Conservation (phyloP, 2,888 invertebrate genomes). For the Leucophora obtusa region DNA sequence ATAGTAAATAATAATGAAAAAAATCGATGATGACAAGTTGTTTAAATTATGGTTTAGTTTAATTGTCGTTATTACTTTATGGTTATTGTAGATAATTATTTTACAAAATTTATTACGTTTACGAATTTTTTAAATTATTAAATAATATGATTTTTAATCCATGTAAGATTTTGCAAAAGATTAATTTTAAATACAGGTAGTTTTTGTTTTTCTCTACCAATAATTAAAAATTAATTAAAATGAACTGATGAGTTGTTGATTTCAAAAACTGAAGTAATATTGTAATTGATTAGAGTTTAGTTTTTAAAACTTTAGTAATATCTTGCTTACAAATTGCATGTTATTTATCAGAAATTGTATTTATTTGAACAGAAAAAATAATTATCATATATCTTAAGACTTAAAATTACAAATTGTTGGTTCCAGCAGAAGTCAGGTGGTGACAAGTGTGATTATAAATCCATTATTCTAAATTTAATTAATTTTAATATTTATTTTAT, state of each 20-base stretch:
- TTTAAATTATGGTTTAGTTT: conserved; percentile 36
- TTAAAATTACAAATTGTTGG: not conserved
- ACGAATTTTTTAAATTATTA: not conserved
- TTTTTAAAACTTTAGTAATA: conserved; percentile 12
- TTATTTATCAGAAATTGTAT: not conserved
- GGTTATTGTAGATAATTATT: conserved; percentile 30
- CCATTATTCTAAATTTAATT: conserved; percentile 25
- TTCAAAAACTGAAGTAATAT: not conserved
- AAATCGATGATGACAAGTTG: conserved; percentile 44
- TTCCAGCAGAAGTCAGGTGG: not conserved
- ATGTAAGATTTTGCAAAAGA: not conserved
- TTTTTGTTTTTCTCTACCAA: not conserved
- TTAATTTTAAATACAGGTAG: not conserved
- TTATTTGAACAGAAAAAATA: not conserved
- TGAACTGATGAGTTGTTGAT: conserved; percentile 11
- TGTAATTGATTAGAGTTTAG: not conserved
- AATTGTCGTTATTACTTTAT: conserved; percentile 25
- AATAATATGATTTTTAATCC: not conserved
- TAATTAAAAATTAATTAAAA: conserved; percentile 42
- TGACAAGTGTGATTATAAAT: conserved; percentile 17
- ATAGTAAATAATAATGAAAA: conserved; percentile 22
- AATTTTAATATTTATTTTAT: conserved; percentile 14
- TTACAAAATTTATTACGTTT: not conserved
- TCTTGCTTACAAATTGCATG: not conserved
- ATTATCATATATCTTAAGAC: not conserved